Evolutionary conservation across 1,140 invertebrate species (phyloP), one percentile per base, ranked within the genome.

Genomic region (Nasonia vitripennis): DNA sequence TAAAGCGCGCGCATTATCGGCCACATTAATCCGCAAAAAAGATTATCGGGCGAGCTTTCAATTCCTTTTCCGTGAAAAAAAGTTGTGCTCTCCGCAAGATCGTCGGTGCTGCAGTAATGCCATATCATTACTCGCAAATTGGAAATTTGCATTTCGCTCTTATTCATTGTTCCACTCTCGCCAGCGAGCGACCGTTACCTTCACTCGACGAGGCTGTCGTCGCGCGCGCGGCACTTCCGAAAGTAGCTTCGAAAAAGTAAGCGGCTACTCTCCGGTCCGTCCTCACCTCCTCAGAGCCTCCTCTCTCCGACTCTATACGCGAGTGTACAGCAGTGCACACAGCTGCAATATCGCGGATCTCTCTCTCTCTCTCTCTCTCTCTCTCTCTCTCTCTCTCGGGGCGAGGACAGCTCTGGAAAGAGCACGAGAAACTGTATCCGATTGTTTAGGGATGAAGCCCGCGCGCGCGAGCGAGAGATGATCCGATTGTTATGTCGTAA

Each of bases 391-490:
- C n/a, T n/a, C n/a, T n/a, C n/a, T n/a, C 27, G 11, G 11, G 11
- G 20, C 78, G 83, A 68, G 45, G 75, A 78, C 62, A 23, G 62
- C 48, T 9, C n/a, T 6, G 20, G 31, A 83, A 73, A 9, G 48
- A 75, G 55, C 6, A 34, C 70, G 48, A 83, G 31, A 83, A 84
- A 79, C 83, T 41, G 67, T 84, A 73, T 71, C 17, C 83, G 77
- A 84, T 84, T 84, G 83, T 79, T 84, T 62, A 79, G 83, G 83
- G 75, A n/a, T 79, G 83, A 79, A 73, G 55, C 45, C n/a, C 34
- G 12, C 14, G 37, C 10, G 68, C 34, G 10, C 73, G 23, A 10
- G 20, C 23, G 62, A 31, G 41, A 71, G 75, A 78, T 55, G n/a
- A 78, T 84, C 74, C 82, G 62, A 84, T 78, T 78, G 75, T 78